These are phyloP conservation scores for Dolichopus griseipennis DNA, from an alignment of 2,888 invertebrate species.

Conservation along the genomic window DNA sequence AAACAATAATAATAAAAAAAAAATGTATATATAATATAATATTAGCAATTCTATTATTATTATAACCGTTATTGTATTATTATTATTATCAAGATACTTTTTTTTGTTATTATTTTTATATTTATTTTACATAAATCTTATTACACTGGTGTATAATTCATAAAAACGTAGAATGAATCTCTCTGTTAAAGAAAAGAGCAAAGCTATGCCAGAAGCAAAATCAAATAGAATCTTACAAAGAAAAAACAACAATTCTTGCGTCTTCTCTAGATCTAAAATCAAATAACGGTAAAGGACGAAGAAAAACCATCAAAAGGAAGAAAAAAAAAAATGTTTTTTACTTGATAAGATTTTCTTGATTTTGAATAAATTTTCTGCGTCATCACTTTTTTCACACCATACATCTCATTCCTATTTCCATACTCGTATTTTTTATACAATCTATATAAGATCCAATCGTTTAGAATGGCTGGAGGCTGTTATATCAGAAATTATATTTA, in stretches of 20 bases:
- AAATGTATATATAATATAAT: neutral
- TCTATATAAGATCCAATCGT: no score
- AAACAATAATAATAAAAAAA: neutral
- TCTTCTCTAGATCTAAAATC: neutral
- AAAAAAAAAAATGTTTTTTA: slow-evolving; percentile 1
- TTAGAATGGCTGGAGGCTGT: no score
- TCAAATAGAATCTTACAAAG: neutral
- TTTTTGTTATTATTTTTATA: neutral
- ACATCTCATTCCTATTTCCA: no score
- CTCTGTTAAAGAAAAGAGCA: neutral
- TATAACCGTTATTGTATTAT: neutral
- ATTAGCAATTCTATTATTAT: neutral
- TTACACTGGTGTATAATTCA: neutral
- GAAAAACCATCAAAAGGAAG: neutral
- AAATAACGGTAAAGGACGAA: neutral
- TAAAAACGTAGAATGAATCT: neutral
- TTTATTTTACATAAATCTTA: slow-evolving; percentile 1
- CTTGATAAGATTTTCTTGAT: neutral
- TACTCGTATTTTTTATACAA: no score
- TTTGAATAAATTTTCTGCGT: slow-evolving; percentile 2
- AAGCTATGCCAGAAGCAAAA: neutral
- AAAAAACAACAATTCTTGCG: no score
- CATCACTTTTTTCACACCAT: neutral
- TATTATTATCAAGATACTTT: neutral
- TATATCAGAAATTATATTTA: no score